Evolutionary conservation across 2,797 vertebrate genomes (phyloP), one percentile per base, ranked within the genome.

Genomic region (Pelobates cultripes): DNA sequence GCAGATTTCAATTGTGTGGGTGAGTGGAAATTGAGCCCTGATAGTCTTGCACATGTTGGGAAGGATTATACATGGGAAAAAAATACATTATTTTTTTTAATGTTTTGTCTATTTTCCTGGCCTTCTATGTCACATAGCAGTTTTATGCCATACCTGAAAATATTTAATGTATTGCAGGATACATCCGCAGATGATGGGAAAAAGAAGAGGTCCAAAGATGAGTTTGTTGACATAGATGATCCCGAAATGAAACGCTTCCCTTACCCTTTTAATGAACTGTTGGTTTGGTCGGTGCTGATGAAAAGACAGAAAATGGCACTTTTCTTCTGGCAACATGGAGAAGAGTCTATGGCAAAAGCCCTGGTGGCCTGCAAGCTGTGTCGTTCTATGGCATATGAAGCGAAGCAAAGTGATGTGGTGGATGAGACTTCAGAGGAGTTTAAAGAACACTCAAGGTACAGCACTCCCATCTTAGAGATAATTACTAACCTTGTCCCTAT

Each of bases 241-340:
- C 98, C 98, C 0, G 98, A 99, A 93, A 97, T 94, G 0, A 94
- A 95, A 41, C 94, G 97, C 40, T 99, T 99, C 85, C 94, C 97
- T 3, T 99, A 98, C 86, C 98, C 98, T 55, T 98, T 99, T 90
- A 99, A 99, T 3, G 98, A 99, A 89, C 93, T 99, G 78, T 89
- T 99, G 83, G 96, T 99, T 81, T 99, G 98, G 98, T 96, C 98
- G 0, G 97, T 99, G 85, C 91, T 99, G 80, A 96, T 99, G 98
- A 99, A 99, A 91, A 95, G 98, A 84, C 98, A 99, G 89, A 97
- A 97, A 87, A 99, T 99, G 98, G 94, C 97, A 0, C 95, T 99
- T 15, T 99, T 99, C 90, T 97, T 99, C 90, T 99, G 98, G 98
- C 97, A 99, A 88, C 98, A 99, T 0, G 98, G 98, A 0, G 98